These are phyloP conservation scores for Maconellicoccus hirsutus DNA, from an alignment of 1,140 invertebrate species.

Conservation along the genomic window DNA sequence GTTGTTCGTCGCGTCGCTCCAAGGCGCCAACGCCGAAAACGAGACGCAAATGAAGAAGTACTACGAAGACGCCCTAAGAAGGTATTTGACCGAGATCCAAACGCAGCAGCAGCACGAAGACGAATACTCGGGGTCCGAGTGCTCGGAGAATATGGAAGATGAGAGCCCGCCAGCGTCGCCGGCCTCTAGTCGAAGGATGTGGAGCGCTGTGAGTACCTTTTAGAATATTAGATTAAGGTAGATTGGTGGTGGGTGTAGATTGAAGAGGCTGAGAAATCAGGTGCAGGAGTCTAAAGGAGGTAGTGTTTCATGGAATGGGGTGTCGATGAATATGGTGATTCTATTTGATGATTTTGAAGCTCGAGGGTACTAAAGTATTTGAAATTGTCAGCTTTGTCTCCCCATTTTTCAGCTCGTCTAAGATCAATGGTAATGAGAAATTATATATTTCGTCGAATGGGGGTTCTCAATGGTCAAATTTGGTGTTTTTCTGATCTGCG, in stretches of 20 bases:
- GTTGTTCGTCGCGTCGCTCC: background rate
- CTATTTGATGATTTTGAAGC: too few relatives aligned
- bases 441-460: too few relatives aligned
- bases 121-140: constrained; percentile 65
- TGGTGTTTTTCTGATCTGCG: too few relatives aligned
- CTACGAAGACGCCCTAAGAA: constrained; percentile 83
- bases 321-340: too few relatives aligned
- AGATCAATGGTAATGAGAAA: too few relatives aligned
- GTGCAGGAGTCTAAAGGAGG: too few relatives aligned
- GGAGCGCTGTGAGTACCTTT: background rate
- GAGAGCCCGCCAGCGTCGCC: constrained; percentile 63
- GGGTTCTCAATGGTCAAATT: too few relatives aligned
- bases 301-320: too few relatives aligned
- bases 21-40: constrained; percentile 41
- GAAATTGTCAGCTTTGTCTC: too few relatives aligned
- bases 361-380: too few relatives aligned
- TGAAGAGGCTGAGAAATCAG: too few relatives aligned
- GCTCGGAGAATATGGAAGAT: constrained; percentile 63
- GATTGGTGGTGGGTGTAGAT: background rate
- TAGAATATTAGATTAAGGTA: background rate
- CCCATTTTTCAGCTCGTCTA: too few relatives aligned
- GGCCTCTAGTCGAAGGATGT: constrained; percentile 42
- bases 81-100: constrained; percentile 65
- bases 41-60: constrained; percentile 77
- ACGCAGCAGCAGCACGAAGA: constrained; percentile 38